Percentiles rank a stretch among this genome's conserved stretches.
These are phyloP conservation scores for Trichoplax adhaerens DNA, from an alignment of 37 sponge, comb jelly and placozoan species.

Conservation along the genomic window DNA sequence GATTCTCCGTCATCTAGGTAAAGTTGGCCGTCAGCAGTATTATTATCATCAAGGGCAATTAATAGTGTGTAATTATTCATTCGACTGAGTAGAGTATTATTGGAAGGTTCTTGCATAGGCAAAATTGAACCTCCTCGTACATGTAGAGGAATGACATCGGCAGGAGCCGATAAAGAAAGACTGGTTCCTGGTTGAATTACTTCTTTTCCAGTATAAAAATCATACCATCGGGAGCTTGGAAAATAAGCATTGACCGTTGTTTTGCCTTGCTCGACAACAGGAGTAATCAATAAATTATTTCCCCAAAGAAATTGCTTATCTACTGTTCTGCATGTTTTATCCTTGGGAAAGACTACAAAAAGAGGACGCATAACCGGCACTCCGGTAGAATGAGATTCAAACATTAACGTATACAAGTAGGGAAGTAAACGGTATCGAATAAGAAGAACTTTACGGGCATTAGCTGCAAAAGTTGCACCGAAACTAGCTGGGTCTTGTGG, in stretches of 20 bases:
- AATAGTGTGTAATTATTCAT: no score
- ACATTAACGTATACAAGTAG: conserved; percentile 5
- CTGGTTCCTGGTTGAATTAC: neutral
- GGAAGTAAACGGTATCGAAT: conserved; percentile 8
- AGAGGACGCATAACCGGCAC: conserved; percentile 4
- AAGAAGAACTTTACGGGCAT: conserved; percentile 1
- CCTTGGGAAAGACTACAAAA: conserved; percentile 12
- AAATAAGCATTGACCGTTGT: conserved; percentile 6
- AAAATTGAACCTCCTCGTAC: conserved; percentile 11
- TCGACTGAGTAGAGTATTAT: no score
- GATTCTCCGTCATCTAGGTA: no score
- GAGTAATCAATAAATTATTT: conserved; percentile 5
- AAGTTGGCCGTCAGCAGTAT: no score
- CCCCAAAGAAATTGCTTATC: conserved; percentile 14
- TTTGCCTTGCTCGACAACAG: conserved; percentile 6
- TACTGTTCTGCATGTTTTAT: neutral
- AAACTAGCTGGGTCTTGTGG: conserved; percentile 15
- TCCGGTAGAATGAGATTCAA: neutral
- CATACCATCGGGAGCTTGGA: conserved; percentile 8
- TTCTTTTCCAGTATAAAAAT: conserved; percentile 8
- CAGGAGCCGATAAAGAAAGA: conserved; percentile 4
- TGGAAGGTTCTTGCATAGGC: neutral
- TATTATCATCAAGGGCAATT: no score
- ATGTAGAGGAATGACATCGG: conserved; percentile 8
- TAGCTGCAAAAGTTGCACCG: conserved; percentile 5